Base-by-base conservation (phyloP, 2,797 vertebrate species). In the Hipposideros larvatus region DNA sequence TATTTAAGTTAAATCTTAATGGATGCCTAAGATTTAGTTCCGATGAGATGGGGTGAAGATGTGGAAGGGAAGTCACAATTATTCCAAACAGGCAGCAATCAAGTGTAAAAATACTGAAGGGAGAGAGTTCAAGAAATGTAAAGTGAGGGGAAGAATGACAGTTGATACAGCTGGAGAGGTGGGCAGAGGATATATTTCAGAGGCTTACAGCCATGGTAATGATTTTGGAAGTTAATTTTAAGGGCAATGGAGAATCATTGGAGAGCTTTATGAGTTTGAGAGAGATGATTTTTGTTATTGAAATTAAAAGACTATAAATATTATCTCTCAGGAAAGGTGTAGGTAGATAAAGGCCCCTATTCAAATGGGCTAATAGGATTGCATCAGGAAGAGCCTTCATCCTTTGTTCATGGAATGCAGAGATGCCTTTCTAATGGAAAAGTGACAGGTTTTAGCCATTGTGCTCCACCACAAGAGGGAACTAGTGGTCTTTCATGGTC, bases 391-490 rank as follows among this genome's bases (percentile, higher is more conserved):
- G 5, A 70, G 41, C 61, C 31, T 68, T 43, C 7, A 37, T 57
- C 71, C 66, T 85, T 90, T 73, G 41, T 91, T 83, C 26, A 0
- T 31, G 48, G 31, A 84, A 37, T 91, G 70, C 26, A 65, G 55
- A 18, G 5, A 68, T 71, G 53, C 74, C 55, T 43, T 95, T 91
- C 70, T 78, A 74, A 34, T 26, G 28, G 28, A 19, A 65, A 96
- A 65, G 22, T 43, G 87, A 43, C 48, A 63, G 82, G 80, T 79
- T 34, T 84, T 71, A 57, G 59, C 41, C 31, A 9, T 55, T 73
- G 86, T 68, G 14, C 86, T 92, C 82, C 4, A 59, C 96, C 95
- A 92, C 83, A 86, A 94, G 97, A 91, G 96, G 95, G 97, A 96
- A 95, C 79, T 16, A 79, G 91, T 77, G 80, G 63, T 83, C 95